Conservation (phyloP, 30 jellyfish, hydroid and myxozoan genomes). For the Rhopilema esculentum region DNA sequence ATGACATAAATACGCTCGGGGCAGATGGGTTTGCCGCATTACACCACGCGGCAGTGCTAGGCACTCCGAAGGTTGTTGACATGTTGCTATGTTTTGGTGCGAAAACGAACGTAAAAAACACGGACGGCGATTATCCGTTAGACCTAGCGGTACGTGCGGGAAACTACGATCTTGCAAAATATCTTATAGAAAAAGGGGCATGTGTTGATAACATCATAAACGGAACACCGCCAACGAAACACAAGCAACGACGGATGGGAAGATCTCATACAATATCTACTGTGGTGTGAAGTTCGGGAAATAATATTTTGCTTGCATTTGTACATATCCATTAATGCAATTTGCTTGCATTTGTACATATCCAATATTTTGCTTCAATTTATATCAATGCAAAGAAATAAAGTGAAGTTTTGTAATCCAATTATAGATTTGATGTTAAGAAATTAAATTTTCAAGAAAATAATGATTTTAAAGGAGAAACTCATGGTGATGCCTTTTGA, state of each 20-base stretch:
- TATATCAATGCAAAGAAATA: too few species aligned
- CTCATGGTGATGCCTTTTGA: too few species aligned
- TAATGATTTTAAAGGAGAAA: too few species aligned
- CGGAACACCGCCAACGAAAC: conserved; percentile 67
- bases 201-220: conserved; percentile 62
- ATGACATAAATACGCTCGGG: conserved; percentile 68
- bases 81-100: conserved; percentile 67
- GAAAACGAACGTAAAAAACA: conserved; percentile 45
- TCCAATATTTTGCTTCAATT: too few species aligned
- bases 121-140: conserved; percentile 72
- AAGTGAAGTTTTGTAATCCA: too few species aligned
- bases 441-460: too few species aligned
- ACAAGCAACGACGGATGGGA: background rate
- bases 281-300: background rate
- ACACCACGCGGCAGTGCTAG: conserved; percentile 82
- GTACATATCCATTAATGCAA: too few species aligned
- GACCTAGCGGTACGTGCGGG: conserved; percentile 90
- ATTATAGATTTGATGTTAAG: too few species aligned
- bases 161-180: conserved; percentile 83
- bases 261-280: conserved; percentile 9
- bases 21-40: conserved; percentile 84
- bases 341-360: too few species aligned
- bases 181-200: conserved; percentile 81
- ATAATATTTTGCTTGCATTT: background rate
- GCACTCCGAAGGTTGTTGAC: conserved; percentile 65